Conservation (phyloP, 2,113 vertebrate genomes). For the Notechis scutatus region DNA sequence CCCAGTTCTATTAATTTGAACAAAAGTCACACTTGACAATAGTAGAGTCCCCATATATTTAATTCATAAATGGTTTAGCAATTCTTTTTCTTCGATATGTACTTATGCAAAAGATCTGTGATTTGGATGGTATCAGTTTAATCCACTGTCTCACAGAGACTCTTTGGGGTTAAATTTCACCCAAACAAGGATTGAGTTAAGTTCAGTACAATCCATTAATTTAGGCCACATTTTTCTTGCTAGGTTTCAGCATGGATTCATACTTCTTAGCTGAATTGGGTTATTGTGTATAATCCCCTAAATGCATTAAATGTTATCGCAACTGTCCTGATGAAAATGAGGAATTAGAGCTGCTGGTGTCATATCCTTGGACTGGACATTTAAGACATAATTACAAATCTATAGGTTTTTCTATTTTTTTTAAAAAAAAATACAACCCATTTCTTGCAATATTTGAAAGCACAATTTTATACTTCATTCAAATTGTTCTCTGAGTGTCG, state of each 20-base stretch:
- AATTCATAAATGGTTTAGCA: not conserved
- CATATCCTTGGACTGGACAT: not conserved
- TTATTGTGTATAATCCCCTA: not conserved
- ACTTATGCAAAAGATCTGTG: not conserved
- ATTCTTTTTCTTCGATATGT: not conserved
- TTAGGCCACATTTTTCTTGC: not conserved
- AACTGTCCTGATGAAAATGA: not conserved
- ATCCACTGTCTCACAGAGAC: not conserved
- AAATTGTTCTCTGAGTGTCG: fast-evolving
- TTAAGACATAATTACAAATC: not conserved
- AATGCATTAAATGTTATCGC: not conserved
- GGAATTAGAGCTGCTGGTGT: not conserved
- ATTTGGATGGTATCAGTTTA: not conserved
- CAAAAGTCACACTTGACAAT: not conserved
- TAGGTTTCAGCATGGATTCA: not conserved
- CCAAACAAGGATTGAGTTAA: not conserved
- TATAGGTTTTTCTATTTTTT: not conserved
- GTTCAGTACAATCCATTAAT: not conserved
- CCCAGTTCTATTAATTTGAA: not conserved
- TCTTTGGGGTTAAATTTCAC: not conserved
- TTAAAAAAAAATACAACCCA: not conserved
- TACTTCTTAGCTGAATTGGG: not conserved
- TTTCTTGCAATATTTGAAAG: not conserved
- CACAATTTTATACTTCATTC: not conserved
- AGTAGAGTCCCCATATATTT: not conserved